Evolutionary conservation across 2,113 vertebrate species (phyloP), one percentile per base, ranked within the genome.

Genomic region (Nematolebias whitei): DNA sequence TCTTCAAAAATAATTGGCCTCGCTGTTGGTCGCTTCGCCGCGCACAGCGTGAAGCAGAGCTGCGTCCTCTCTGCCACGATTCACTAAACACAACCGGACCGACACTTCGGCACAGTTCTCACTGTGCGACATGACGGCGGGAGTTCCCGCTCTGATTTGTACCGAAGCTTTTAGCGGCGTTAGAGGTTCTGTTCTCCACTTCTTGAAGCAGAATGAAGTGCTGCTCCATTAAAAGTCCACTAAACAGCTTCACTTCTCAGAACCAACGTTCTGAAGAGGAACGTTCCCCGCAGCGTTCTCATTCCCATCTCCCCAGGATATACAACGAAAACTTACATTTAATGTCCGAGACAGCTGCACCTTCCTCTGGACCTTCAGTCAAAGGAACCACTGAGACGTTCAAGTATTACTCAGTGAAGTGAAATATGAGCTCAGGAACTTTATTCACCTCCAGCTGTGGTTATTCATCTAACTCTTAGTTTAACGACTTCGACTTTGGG

Each of bases 1-100:
- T 41, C 68, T 39, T 62, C 68, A 62, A 40, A 62, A 70, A 70
- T 70, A 62, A 70, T 70, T 62, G 68, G 58, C 58, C 24, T 70
- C 58, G 18, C 58, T 40, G 48, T 69, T 69, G 26, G 32, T 26
- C 19, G 43, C 56, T 43, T 53, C 14, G 41, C 22, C 55, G 58
- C 43, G 10, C 68, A 47, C 67, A 55, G 68, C 68, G 40, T 44
- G 60, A 40, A 70, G 20, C 16, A 45, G 29, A 45, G 39, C 66
- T n/a, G 56, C 13, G 40, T 15, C 48, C 56, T 53, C 26, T 52
- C 67, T 38, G 67, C 56, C 41, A 43, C 40, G 20, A 12, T 54
- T 23, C 8, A 35, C 29, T 45, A 32, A 51, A 22, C 26, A 47
- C 43, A 24, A 45, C 40, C 43, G 40, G 56, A 52, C 57, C 24